phyloP scores from a whole-genome alignment of 2,113 vertebrate species.

The Chionodraco myersi region DNA sequence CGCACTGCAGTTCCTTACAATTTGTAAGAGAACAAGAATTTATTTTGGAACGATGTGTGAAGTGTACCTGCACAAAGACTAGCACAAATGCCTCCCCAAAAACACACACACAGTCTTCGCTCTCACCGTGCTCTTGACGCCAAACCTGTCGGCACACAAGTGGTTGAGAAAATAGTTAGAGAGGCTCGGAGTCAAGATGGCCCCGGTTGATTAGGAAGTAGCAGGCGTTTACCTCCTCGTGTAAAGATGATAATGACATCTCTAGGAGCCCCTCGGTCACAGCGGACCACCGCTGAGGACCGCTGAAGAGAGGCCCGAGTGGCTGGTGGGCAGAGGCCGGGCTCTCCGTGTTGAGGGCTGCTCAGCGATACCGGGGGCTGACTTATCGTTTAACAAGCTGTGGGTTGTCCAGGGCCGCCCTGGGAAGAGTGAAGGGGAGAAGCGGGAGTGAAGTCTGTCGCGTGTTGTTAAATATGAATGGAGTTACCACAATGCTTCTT shows the following conservation, averaged over 20 bases:
- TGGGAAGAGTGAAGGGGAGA: conserved; percentile 8
- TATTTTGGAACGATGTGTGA: too few relatives aligned
- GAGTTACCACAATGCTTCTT: background rate
- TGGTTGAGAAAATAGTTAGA: conserved; percentile 54
- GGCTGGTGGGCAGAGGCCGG: conserved; percentile 52
- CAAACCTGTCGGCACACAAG: conserved; percentile 60
- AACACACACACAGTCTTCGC: conserved; percentile 20
- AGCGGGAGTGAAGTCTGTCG: background rate
- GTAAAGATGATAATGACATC: conserved; percentile 76
- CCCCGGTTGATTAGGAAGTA: conserved; percentile 70
- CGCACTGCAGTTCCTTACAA: too few relatives aligned
- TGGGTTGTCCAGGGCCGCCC: background rate
- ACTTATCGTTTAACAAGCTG: conserved; percentile 33
- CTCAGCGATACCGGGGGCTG: conserved; percentile 31
- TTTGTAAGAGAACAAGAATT: too few relatives aligned
- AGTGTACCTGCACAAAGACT: background rate
- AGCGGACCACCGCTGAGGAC: conserved; percentile 42
- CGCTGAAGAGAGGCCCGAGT: conserved; percentile 62
- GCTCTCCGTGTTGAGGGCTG: conserved; percentile 59
- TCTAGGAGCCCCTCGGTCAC: conserved; percentile 57
- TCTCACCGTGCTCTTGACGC: conserved; percentile 40
- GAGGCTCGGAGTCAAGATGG: conserved; percentile 72
- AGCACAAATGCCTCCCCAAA: conserved; percentile 1
- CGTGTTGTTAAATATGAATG: background rate
- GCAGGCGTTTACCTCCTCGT: conserved; percentile 74